Conservation (phyloP, 2,113 vertebrate genomes). For the Oncorhynchus clarkii region DNA sequence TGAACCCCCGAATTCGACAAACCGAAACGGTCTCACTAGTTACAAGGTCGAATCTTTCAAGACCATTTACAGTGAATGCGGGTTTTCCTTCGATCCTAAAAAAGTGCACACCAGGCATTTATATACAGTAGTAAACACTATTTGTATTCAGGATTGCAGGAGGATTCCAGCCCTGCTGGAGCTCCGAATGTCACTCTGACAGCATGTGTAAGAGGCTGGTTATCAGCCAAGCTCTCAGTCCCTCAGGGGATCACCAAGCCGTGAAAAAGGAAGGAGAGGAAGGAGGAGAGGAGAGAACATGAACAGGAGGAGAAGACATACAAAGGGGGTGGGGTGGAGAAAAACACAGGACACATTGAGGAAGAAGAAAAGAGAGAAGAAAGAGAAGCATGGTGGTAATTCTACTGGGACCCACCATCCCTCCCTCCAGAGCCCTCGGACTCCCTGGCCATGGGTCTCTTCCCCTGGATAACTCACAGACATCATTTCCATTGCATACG, state of each 20-base stretch:
- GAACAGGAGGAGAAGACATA: not conserved
- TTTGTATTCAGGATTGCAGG: not conserved
- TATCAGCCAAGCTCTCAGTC: constrained; percentile 2
- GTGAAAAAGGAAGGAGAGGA: not conserved
- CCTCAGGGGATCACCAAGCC: constrained; percentile 24
- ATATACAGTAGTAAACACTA: not conserved
- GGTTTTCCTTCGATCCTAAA: not conserved
- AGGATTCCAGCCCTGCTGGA: not conserved
- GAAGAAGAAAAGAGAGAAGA: not conserved
- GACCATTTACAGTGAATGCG: no score
- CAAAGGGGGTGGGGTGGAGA: not conserved
- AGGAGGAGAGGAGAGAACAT: not conserved
- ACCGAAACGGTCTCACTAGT: no score
- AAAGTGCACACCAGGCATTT: not conserved
- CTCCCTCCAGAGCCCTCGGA: not conserved
- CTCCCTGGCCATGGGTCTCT: not conserved
- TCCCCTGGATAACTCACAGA: not conserved
- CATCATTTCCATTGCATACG: constrained; percentile 20
- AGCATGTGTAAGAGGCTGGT: not conserved
- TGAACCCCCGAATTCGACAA: no score
- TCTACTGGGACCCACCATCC: not conserved
- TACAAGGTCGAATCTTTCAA: no score
- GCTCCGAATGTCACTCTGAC: not conserved
- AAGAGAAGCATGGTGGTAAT: not conserved
- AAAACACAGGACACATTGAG: constrained; percentile 18